Evolutionary conservation across 2,888 invertebrate species (phyloP).

Genomic region (Tinea trinotella): DNA sequence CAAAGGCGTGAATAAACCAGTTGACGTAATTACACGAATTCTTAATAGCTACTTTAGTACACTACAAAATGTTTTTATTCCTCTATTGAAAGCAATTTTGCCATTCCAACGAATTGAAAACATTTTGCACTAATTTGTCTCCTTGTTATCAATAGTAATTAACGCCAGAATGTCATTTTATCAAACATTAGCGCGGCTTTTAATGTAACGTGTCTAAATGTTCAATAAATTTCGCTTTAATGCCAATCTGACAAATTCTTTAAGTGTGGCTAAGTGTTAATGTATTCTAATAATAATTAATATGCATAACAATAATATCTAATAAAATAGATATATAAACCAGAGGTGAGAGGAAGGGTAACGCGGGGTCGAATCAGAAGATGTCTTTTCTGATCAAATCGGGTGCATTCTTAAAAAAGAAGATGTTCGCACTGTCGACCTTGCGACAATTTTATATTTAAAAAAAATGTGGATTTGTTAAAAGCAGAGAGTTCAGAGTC

Average conservation of each 20-base stretch:
- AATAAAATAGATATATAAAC: background rate
- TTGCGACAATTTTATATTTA: too few species aligned
- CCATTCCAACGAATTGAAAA: background rate
- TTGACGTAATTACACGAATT: conserved; percentile 21
- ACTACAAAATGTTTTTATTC: conserved; percentile 15
- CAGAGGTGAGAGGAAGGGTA: too few species aligned
- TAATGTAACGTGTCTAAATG: conserved; percentile 2
- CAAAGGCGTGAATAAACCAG: conserved; percentile 23
- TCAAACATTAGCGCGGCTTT: conserved; percentile 5
- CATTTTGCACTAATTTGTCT: conserved; percentile 8
- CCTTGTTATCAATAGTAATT: conserved; percentile 1
- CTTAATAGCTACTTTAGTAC: conserved; percentile 23
- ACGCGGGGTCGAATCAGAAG: too few species aligned
- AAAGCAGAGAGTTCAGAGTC: too few species aligned
- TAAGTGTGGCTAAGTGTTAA: background rate
- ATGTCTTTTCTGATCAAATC: too few species aligned
- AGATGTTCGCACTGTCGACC: too few species aligned
- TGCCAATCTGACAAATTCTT: background rate
- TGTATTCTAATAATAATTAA: background rate
- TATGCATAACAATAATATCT: background rate
- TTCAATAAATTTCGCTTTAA: background rate
- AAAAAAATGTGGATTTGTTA: too few species aligned
- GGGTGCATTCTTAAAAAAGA: too few species aligned
- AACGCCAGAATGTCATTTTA: conserved; percentile 1
- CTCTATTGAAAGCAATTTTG: background rate